Percentiles rank a stretch among this genome's conserved stretches.
Conservation (phyloP, 2,797 vertebrate genomes). For the Poeciliopsis infans region DNA sequence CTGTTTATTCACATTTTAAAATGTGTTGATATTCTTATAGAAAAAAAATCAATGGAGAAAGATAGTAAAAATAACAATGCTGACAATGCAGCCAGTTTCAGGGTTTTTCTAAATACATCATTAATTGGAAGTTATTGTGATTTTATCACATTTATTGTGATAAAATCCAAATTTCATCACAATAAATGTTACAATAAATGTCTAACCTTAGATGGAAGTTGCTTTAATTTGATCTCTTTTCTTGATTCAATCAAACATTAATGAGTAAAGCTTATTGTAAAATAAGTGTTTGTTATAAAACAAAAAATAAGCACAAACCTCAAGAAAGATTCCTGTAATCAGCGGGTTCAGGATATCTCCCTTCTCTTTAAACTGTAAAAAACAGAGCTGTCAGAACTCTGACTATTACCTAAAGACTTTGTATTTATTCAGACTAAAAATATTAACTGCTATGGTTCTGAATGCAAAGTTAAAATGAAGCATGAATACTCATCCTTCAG, state of each 20-base stretch:
- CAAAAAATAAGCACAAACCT: slow-evolving; percentile 83
- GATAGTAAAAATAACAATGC: too few relatives aligned
- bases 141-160: too few relatives aligned
- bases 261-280: background rate
- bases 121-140: too few relatives aligned
- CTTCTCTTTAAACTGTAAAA: slow-evolving; percentile 88
- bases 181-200: background rate
- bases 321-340: slow-evolving; percentile 96
- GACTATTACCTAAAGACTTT: background rate
- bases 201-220: background rate
- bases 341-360: slow-evolving; percentile 94
- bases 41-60: too few relatives aligned
- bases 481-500: background rate
- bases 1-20: too few relatives aligned
- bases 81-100: too few relatives aligned
- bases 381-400: background rate
- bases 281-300: slow-evolving; percentile 1
- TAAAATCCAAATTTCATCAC: background rate
- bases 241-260: background rate
- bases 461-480: background rate
- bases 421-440: background rate
- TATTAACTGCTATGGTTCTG: background rate
- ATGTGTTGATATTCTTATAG: too few relatives aligned
- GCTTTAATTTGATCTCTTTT: background rate
- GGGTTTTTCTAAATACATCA: too few relatives aligned